These are phyloP conservation scores for Ciconia stormi DNA, from an alignment of 2,113 vertebrate species.

Conservation along the genomic window DNA sequence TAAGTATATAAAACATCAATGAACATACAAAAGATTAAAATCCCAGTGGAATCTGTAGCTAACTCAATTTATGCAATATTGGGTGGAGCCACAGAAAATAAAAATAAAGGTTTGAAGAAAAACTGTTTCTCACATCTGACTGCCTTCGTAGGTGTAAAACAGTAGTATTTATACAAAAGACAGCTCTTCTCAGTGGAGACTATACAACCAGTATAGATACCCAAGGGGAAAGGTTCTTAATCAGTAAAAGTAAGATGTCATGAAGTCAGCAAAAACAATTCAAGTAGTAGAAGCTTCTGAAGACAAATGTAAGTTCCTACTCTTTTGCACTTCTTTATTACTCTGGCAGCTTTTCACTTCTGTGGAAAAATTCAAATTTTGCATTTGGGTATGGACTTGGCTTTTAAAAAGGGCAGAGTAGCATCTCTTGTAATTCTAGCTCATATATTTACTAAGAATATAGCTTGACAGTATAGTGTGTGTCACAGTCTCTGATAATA, in stretches of 20 bases:
- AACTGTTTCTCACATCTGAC: constrained; percentile 7
- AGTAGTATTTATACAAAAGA: constrained; percentile 52
- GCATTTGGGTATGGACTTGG: neutral
- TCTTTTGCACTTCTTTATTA: neutral
- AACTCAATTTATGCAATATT: constrained; percentile 1
- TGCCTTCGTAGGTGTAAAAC: constrained; percentile 46
- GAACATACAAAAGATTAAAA: constrained; percentile 3
- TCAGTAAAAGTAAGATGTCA: neutral
- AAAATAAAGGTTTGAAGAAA: constrained; percentile 47
- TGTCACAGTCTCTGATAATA: neutral
- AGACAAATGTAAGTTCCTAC: neutral
- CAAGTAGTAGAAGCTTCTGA: neutral
- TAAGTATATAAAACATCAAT: constrained; percentile 40
- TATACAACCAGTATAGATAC: neutral
- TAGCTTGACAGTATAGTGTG: neutral
- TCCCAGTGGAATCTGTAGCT: neutral
- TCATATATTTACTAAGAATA: neutral
- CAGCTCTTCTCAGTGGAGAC: neutral
- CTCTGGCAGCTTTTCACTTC: neutral
- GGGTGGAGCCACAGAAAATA: constrained; percentile 42
- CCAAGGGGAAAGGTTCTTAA: neutral
- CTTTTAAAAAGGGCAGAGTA: neutral
- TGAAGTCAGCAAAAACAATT: neutral
- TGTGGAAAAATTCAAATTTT: neutral
- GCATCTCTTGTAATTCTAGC: neutral